phyloP scores from a whole-genome alignment of 2,888 invertebrate genomes.

The Eledona agricola region DNA sequence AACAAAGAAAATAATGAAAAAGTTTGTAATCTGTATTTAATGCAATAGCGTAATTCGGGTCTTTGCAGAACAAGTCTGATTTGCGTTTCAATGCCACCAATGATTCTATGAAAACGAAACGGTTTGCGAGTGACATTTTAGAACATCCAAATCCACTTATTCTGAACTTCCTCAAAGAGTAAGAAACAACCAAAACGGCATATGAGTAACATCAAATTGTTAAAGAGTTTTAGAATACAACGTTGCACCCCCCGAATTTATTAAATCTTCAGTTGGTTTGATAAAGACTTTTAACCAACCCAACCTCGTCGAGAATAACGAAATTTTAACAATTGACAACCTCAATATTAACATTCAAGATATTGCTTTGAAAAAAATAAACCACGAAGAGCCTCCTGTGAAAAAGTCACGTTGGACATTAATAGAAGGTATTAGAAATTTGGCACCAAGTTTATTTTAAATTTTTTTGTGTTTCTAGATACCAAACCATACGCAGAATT shows the following conservation, averaged over 20 bases:
- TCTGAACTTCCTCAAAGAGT: conserved; percentile 30
- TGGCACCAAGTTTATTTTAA: conserved; percentile 2
- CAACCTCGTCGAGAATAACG: background rate
- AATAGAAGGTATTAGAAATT: conserved; percentile 42
- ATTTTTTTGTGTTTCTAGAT: conserved; percentile 44
- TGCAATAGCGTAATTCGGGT: conserved; percentile 1
- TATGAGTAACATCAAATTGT: conserved; percentile 7
- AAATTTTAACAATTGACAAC: conserved; percentile 37
- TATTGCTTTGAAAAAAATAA: conserved; percentile 2
- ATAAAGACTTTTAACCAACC: conserved; percentile 1
- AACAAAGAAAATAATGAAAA: conserved; percentile 38
- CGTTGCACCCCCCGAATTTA: conserved; percentile 24
- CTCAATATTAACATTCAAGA: conserved; percentile 19
- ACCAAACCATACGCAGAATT: conserved; percentile 44
- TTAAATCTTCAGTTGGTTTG: conserved; percentile 9
- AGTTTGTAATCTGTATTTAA: no score
- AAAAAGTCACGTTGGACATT: conserved; percentile 36
- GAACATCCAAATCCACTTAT: conserved; percentile 13
- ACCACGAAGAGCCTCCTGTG: conserved; percentile 2
- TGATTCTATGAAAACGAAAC: conserved; percentile 2
- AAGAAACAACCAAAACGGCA: background rate
- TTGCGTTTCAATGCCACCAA: conserved; percentile 17
- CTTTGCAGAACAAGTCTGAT: conserved; percentile 1
- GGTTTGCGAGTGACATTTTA: conserved; percentile 13
- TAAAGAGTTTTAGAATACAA: conserved; percentile 28